These are phyloP conservation scores for Schlechtendalia chinensis DNA, from an alignment of 1,140 invertebrate genomes.

Conservation along the genomic window DNA sequence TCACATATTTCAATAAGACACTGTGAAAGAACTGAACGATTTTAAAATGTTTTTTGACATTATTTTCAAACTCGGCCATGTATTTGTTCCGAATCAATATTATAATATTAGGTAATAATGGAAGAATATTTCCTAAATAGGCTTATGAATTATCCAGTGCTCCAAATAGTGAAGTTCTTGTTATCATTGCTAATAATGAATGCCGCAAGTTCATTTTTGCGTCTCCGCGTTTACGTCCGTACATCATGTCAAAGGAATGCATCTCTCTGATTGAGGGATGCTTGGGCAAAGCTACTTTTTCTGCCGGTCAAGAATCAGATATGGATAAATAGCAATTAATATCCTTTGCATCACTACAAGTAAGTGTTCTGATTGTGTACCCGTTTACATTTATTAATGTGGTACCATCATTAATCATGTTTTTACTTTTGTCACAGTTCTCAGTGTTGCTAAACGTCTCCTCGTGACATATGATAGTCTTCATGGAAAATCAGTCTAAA, in stretches of 20 bases:
- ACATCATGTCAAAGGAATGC: constrained; percentile 35
- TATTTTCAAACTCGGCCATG: too few species aligned
- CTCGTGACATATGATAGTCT: constrained; percentile 49
- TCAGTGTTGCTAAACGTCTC: constrained; percentile 48
- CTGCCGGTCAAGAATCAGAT: constrained; percentile 36
- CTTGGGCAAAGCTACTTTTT: constrained; percentile 35
- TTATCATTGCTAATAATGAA: constrained; percentile 44
- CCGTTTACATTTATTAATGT: neutral
- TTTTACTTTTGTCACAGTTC: constrained; percentile 19
- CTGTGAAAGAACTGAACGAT: too few species aligned
- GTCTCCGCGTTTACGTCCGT: constrained; percentile 40
- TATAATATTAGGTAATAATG: neutral
- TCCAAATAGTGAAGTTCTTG: constrained; percentile 39
- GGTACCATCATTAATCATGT: neutral
- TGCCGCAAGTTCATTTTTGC: constrained; percentile 47
- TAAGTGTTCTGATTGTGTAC: neutral
- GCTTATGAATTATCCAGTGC: constrained; percentile 46
- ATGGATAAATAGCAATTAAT: constrained; percentile 49
- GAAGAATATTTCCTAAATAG: neutral
- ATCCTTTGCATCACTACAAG: constrained; percentile 46
- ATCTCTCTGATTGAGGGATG: constrained; percentile 34
- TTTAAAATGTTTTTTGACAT: too few species aligned
- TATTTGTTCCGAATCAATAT: neutral
- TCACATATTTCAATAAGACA: too few species aligned
- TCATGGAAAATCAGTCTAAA: constrained; percentile 44